A percentile compares a stretch with the other conserved stretches of the same genome.
Conservation (phyloP, 2,797 vertebrate species). For the Sandelia bainsii region DNA sequence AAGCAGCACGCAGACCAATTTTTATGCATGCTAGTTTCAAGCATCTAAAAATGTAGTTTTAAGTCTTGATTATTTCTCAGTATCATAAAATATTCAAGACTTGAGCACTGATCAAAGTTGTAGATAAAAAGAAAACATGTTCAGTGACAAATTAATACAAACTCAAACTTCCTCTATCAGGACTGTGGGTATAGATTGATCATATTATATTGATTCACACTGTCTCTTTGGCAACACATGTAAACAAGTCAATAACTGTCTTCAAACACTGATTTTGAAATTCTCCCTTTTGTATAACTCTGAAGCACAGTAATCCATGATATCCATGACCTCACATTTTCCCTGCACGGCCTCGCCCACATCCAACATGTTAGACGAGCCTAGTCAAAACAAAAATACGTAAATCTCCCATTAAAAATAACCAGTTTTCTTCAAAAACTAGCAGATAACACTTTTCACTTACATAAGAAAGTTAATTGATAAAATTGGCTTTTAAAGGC, state of each 20-base stretch:
- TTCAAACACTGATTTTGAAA: neutral
- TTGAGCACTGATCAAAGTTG: neutral
- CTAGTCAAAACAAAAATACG: slow-evolving; percentile 5
- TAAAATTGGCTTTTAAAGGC: slow-evolving; percentile 14
- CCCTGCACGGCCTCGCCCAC: neutral
- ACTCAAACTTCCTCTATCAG: neutral
- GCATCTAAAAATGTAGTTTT: neutral
- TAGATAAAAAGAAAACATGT: neutral
- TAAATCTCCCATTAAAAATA: slow-evolving; percentile 9
- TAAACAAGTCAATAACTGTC: slow-evolving; percentile 14
- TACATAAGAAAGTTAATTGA: neutral
- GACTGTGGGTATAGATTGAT: slow-evolving; percentile 4
- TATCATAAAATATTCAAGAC: neutral
- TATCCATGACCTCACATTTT: slow-evolving; percentile 26
- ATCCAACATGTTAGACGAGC: neutral
- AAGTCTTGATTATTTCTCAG: neutral
- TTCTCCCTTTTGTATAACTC: neutral
- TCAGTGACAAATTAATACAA: neutral
- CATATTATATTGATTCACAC: slow-evolving; percentile 3
- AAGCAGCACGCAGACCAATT: neutral
- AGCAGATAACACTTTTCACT: neutral
- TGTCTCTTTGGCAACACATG: slow-evolving; percentile 28
- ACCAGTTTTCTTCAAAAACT: neutral
- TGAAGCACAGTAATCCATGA: neutral
- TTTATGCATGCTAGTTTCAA: neutral